Evolutionary conservation across 2,113 vertebrate genomes (phyloP).

Genomic region (Oryzias javanicus): DNA sequence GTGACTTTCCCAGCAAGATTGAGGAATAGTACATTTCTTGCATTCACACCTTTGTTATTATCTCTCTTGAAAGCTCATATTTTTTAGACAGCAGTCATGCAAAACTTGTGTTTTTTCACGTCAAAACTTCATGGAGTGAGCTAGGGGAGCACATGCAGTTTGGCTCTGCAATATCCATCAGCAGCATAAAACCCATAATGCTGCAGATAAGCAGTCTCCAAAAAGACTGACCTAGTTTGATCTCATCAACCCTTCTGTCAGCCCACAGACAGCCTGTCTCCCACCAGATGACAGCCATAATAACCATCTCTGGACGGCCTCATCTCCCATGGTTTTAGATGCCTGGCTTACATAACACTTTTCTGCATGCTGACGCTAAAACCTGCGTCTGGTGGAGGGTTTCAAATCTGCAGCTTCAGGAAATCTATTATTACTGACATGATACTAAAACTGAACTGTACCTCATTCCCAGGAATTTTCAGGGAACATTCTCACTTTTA

Average conservation of each 20-base stretch:
- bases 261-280: slow-evolving; percentile 44
- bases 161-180: not conserved
- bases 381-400: too few relatives aligned
- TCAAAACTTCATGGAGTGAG: not conserved
- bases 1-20: too few relatives aligned
- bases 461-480: too few relatives aligned
- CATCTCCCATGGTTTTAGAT: slow-evolving; percentile 62
- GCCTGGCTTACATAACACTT: slow-evolving; percentile 59
- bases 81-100: too few relatives aligned
- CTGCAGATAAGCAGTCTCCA: slow-evolving; percentile 28
- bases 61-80: too few relatives aligned
- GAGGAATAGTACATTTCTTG: too few relatives aligned
- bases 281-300: slow-evolving; percentile 51
- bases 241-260: slow-evolving; percentile 51
- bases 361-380: slow-evolving; percentile 30
- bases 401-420: too few relatives aligned
- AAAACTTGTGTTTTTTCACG: too few relatives aligned
- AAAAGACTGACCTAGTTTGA: slow-evolving; percentile 46
- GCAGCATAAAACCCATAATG: slow-evolving; percentile 2
- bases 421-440: too few relatives aligned
- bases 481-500: too few relatives aligned
- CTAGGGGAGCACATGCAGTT: not conserved
- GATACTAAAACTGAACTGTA: too few relatives aligned
- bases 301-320: slow-evolving; percentile 49
- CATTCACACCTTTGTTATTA: not conserved